Conservation (phyloP, 2,888 invertebrate genomes). For the Herminia tarsipennalis region DNA sequence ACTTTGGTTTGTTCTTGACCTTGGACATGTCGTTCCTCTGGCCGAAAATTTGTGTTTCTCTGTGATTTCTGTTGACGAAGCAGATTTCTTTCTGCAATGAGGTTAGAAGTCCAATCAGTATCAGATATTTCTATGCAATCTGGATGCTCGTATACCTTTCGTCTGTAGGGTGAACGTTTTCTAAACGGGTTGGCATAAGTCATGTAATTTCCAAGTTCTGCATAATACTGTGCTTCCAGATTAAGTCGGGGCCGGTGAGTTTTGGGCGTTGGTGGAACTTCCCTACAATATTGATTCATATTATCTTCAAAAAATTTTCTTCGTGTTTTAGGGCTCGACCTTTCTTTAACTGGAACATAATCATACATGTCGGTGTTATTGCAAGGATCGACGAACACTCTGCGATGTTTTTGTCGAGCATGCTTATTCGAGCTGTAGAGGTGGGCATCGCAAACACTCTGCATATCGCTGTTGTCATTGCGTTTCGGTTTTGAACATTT, state of each 20-base stretch:
- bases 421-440: constrained; percentile 60
- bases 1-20: constrained; percentile 41
- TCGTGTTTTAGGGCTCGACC: constrained; percentile 70
- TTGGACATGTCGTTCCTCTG: constrained; percentile 22
- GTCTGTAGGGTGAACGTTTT: constrained; percentile 33
- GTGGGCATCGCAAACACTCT: constrained; percentile 71
- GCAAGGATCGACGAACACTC: constrained; percentile 49
- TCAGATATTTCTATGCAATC: constrained; percentile 34
- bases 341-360: constrained; percentile 75
- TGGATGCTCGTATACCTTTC: constrained; percentile 27
- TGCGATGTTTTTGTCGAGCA: constrained; percentile 46
- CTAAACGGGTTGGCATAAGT: constrained; percentile 26
- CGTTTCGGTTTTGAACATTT: constrained; percentile 21
- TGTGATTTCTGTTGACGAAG: constrained; percentile 12
- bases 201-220: constrained; percentile 55
- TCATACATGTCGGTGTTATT: constrained; percentile 72
- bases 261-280: constrained; percentile 75
- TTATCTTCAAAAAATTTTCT: constrained; percentile 63
- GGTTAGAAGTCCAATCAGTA: constrained; percentile 39
- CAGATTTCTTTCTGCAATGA: constrained; percentile 16
- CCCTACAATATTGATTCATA: constrained; percentile 54
- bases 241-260: constrained; percentile 70
- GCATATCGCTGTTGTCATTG: constrained; percentile 56
- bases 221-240: constrained; percentile 64
- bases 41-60: constrained; percentile 17